A percentile compares a stretch with the other conserved stretches of the same genome.
Conservation (phyloP, 2,888 invertebrate genomes). For the Drosophila pseudotalamancana region DNA sequence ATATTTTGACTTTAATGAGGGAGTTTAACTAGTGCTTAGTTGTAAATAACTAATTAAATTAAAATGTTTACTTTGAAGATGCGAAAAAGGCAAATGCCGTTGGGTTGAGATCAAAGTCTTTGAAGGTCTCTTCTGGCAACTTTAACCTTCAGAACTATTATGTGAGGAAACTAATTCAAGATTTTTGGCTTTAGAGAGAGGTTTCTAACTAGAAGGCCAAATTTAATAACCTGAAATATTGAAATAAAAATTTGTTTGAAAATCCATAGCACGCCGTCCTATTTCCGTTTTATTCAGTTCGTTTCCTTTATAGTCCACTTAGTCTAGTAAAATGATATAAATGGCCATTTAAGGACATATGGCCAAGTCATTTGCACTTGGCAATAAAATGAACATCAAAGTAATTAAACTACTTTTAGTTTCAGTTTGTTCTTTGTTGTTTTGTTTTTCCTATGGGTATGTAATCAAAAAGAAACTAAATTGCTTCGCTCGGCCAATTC, state of each 20-base stretch:
- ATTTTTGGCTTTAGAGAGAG: too few species aligned
- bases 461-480: conserved; percentile 16
- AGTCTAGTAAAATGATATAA: not conserved
- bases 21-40: not conserved
- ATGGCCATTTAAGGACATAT: conserved; percentile 18
- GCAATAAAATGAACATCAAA: conserved; percentile 45
- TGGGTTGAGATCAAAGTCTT: too few species aligned
- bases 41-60: not conserved
- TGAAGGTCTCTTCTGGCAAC: too few species aligned
- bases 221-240: not conserved
- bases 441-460: not conserved
- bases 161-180: too few species aligned
- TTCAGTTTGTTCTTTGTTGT: conserved; percentile 2
- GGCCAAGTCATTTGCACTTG: conserved; percentile 15
- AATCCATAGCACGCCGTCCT: not conserved
- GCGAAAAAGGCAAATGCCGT: not conserved
- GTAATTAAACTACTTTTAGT: conserved; percentile 30
- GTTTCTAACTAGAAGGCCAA: too few species aligned
- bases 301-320: not conserved
- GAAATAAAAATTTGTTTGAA: not conserved
- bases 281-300: not conserved
- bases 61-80: not conserved
- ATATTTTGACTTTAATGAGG: not conserved
- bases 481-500: conserved; percentile 22
- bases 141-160: too few species aligned